Conservation (phyloP, 2,113 vertebrate species). For the western clawed frog (Xenopus tropicalis) region UCB_Xtro_10.0 CM004449.2:113691501-113692000, state of each 20-base stretch:
- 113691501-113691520: background rate
- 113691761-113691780: conserved; percentile 19
- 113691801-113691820: conserved; percentile 44
- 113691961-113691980: background rate
- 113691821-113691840: conserved; percentile 56
- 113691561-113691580: too few species aligned
- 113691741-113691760: conserved; percentile 36
- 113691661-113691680: conserved; percentile 16
- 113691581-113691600: too few species aligned
- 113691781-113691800: conserved; percentile 40
- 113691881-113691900: background rate
- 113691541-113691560: too few species aligned
- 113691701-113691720: conserved; percentile 34
- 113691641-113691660: background rate
- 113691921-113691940: background rate
- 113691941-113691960: background rate
- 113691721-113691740: conserved; percentile 38
- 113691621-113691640: background rate
- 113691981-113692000: background rate
- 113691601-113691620: too few species aligned
- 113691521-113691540: too few species aligned
- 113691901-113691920: background rate
- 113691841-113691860: conserved; percentile 46
- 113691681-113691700: conserved; percentile 40
- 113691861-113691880: conserved; percentile 45